A percentile compares a stretch with the other conserved stretches of the same genome.
Conservation (phyloP, 1,140 invertebrate species). For the Drosophila ironensis region DNA sequence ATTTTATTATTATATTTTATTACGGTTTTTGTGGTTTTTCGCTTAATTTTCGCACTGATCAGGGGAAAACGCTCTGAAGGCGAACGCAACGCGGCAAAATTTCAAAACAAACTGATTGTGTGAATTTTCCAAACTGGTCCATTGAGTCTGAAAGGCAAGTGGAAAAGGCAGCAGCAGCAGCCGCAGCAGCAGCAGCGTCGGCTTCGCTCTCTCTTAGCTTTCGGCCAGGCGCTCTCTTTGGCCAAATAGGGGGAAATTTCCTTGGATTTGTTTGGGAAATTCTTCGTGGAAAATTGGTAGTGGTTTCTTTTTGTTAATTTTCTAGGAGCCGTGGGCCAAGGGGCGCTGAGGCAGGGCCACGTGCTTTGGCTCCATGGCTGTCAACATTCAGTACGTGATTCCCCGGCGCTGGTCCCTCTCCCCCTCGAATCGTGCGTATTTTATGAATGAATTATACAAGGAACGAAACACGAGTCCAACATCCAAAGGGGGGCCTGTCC, state of each 20-base stretch:
- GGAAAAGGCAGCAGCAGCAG: conserved; percentile 49
- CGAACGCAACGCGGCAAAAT: conserved; percentile 66
- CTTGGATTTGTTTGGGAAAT: conserved; percentile 68
- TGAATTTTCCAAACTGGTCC: conserved; percentile 79
- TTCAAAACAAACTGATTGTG: conserved; percentile 79
- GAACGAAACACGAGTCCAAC: conserved; percentile 21
- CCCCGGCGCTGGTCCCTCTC: not conserved
- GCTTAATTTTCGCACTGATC: not conserved
- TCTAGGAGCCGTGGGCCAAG: not conserved
- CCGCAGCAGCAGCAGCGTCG: conserved; percentile 9
- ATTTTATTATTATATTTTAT: not conserved
- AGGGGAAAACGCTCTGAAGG: conserved; percentile 1
- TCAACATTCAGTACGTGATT: conserved; percentile 52
- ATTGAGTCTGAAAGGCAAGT: conserved; percentile 61
- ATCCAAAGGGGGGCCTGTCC: not conserved
- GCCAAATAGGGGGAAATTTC: conserved; percentile 63
- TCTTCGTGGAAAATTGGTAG: conserved; percentile 5
- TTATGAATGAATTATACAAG: conserved; percentile 65
- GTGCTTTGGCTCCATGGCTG: conserved; percentile 46
- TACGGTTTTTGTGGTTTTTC: not conserved
- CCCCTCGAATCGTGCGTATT: conserved; percentile 26
- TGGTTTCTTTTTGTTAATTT: not conserved
- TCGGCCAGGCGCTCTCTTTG: conserved; percentile 29
- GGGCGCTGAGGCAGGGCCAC: conserved; percentile 31
- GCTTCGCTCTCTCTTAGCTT: not conserved